These are phyloP conservation scores for Calosoma granatense DNA, from an alignment of 1,140 invertebrate genomes.

Conservation along the genomic window DNA sequence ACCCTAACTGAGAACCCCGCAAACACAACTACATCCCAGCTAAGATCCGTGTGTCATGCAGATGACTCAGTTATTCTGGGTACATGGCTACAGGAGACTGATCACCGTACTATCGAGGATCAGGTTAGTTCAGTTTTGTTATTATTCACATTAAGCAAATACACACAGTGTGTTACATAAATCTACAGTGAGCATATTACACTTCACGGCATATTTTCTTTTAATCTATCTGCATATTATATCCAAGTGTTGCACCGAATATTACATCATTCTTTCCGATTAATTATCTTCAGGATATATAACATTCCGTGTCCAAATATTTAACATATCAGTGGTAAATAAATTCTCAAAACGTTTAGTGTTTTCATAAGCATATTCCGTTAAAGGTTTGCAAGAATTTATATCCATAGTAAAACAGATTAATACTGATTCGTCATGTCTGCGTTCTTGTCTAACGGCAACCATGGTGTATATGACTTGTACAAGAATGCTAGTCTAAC, in stretches of 20 bases:
- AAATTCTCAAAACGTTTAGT: too few relatives aligned
- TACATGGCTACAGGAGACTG: slow-evolving; percentile 87
- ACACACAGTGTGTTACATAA: background rate
- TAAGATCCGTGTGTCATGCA: slow-evolving; percentile 79
- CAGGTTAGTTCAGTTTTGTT: slow-evolving; percentile 73
- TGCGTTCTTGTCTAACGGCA: too few relatives aligned
- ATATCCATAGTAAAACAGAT: too few relatives aligned
- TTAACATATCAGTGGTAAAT: too few relatives aligned
- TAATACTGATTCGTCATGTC: too few relatives aligned
- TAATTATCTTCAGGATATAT: too few relatives aligned
- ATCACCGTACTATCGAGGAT: slow-evolving; percentile 94
- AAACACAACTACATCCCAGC: slow-evolving; percentile 85
- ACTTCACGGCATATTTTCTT: slow-evolving; percentile 8
- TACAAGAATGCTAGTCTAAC: too few relatives aligned
- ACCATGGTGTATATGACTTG: too few relatives aligned
- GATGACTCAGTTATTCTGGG: slow-evolving; percentile 82
- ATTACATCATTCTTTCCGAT: background rate
- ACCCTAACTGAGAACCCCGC: slow-evolving; percentile 90
- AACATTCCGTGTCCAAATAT: too few relatives aligned
- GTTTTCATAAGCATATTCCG: too few relatives aligned
- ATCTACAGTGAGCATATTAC: background rate
- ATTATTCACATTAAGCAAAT: background rate
- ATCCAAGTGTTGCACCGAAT: slow-evolving; percentile 1
- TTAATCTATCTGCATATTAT: slow-evolving; percentile 1
- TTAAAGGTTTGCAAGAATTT: too few relatives aligned